phyloP scores from a whole-genome alignment of 2,888 invertebrate species.

The Aporophyla nigra region DNA sequence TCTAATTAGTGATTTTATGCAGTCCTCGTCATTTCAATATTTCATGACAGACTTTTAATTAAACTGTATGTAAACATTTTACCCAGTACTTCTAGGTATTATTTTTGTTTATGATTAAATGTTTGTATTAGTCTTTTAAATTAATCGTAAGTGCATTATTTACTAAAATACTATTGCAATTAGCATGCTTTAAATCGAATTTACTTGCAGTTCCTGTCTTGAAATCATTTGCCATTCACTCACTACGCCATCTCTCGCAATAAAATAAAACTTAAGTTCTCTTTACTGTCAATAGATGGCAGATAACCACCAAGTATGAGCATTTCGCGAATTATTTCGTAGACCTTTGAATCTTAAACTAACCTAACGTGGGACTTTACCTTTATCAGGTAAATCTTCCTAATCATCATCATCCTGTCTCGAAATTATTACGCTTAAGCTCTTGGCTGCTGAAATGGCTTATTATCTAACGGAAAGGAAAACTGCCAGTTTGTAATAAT shows the following conservation, averaged over 20 bases:
- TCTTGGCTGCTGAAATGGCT: background rate
- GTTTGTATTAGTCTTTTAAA: background rate
- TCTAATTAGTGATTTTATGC: background rate
- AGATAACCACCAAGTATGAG: background rate
- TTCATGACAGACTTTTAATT: background rate
- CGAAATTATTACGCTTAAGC: too few relatives aligned
- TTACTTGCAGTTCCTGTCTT: background rate
- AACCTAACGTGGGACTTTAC: background rate
- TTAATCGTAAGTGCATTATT: background rate
- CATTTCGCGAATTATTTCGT: background rate
- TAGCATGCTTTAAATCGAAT: background rate
- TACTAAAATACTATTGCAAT: background rate
- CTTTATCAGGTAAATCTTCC: background rate
- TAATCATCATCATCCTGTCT: background rate
- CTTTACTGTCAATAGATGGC: conserved; percentile 46
- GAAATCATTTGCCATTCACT: background rate
- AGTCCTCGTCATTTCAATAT: background rate
- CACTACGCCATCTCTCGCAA: conserved; percentile 46
- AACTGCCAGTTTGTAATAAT: too few relatives aligned
- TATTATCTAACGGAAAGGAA: too few relatives aligned
- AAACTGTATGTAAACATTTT: background rate
- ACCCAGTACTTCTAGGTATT: background rate
- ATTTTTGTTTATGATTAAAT: background rate
- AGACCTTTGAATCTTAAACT: background rate
- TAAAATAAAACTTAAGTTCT: conserved; percentile 4